Conservation (phyloP, 2,888 invertebrate species). For the Chymomyza fuscimana region DNA sequence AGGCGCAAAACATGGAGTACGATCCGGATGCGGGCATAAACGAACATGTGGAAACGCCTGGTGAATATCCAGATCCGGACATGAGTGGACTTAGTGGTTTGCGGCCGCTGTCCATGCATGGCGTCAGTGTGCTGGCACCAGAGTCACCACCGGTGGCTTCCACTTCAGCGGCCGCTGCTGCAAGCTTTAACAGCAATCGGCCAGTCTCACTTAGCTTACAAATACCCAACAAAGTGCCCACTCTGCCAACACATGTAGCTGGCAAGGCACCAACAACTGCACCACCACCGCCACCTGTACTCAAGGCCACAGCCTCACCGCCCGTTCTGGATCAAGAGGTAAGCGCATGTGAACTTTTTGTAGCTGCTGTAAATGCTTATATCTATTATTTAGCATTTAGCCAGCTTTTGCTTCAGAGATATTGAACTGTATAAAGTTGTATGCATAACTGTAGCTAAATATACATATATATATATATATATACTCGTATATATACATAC, state of each 20-base stretch:
- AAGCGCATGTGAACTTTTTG: constrained; percentile 56
- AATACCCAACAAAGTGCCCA: constrained; percentile 48
- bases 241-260: constrained; percentile 38
- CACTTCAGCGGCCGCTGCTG: constrained; percentile 40
- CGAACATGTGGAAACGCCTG: constrained; percentile 86
- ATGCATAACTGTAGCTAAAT: constrained; percentile 27
- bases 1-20: constrained; percentile 82
- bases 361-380: not conserved
- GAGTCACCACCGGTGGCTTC: constrained; percentile 76
- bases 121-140: constrained; percentile 81
- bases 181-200: constrained; percentile 39
- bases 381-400: not conserved
- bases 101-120: constrained; percentile 86
- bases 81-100: constrained; percentile 89
- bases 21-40: constrained; percentile 81
- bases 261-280: constrained; percentile 73
- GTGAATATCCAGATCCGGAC: constrained; percentile 88
- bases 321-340: constrained; percentile 83
- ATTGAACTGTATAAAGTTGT: not conserved
- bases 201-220: constrained; percentile 59
- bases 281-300: constrained; percentile 80
- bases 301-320: constrained; percentile 77
- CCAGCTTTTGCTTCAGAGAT: constrained; percentile 16
- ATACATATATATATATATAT: not conserved
- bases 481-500: not conserved